Percentiles rank a stretch among this genome's conserved stretches.
phyloP scores from a whole-genome alignment of 2,797 vertebrate genomes.

The Kryptolebias ocellatus region DNA sequence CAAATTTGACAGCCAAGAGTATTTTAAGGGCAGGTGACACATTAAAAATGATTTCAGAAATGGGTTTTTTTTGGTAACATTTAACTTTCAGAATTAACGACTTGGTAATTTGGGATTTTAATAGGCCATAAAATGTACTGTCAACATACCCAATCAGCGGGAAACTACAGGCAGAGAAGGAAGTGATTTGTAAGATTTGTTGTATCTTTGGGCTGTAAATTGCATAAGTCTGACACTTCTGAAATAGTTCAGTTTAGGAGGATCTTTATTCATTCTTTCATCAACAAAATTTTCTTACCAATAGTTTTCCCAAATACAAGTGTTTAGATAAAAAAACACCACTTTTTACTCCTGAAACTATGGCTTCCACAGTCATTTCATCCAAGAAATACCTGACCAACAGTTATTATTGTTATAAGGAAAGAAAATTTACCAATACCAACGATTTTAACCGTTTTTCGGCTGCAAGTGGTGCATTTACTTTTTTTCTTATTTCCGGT shows the following conservation, averaged over 20 bases:
- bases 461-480: constrained; percentile 12
- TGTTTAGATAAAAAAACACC: not conserved
- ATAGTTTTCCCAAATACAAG: not conserved
- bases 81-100: constrained; percentile 2
- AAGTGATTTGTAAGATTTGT: not conserved
- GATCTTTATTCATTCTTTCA: not conserved
- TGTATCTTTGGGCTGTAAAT: not conserved
- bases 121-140: too few species aligned
- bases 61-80: constrained; percentile 10
- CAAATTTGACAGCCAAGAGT: constrained; percentile 11
- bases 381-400: not conserved
- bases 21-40: constrained; percentile 10
- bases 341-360: not conserved
- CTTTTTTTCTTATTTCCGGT: constrained; percentile 14
- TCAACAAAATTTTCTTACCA: not conserved
- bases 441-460: constrained; percentile 13
- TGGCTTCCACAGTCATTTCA: not conserved
- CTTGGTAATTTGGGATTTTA: constrained; percentile 5
- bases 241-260: not conserved
- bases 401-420: constrained; percentile 21
- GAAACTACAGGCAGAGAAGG: not conserved
- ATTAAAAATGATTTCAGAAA: constrained; percentile 12
- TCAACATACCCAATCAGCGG: not conserved
- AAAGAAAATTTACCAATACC: constrained; percentile 35
- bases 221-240: not conserved